A percentile compares a stretch with the other conserved stretches of the same genome.
phyloP scores from a whole-genome alignment of 2,113 vertebrate genomes.

The Ophiodon elongatus region DNA sequence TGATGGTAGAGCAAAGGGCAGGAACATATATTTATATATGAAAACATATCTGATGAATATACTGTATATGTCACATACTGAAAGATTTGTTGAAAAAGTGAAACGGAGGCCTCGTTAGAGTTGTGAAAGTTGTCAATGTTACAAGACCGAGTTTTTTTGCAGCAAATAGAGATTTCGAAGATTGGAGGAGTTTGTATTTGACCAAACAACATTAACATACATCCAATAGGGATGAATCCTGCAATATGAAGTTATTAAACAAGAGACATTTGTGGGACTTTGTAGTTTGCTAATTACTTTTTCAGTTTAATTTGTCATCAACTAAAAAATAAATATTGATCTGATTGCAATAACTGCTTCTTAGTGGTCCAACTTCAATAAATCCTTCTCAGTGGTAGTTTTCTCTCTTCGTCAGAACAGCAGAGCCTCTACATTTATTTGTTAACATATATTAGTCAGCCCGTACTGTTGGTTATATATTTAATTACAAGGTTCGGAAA shows the following conservation, averaged over 20 bases:
- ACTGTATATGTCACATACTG: background rate
- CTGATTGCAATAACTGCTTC: background rate
- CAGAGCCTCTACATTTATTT: background rate
- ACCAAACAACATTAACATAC: background rate
- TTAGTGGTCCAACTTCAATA: background rate
- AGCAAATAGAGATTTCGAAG: background rate
- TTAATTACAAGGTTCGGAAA: constrained; percentile 35
- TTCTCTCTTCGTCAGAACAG: constrained; percentile 2
- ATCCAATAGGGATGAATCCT: background rate
- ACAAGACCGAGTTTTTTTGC: too few species aligned
- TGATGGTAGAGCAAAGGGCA: background rate
- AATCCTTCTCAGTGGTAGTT: background rate
- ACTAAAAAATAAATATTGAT: background rate
- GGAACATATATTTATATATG: background rate
- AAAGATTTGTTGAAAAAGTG: too few species aligned
- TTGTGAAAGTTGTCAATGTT: background rate
- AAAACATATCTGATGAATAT: background rate
- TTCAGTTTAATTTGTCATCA: background rate
- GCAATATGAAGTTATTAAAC: background rate
- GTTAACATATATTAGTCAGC: constrained; percentile 11
- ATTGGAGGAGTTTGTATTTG: background rate
- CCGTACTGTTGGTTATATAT: constrained; percentile 12
- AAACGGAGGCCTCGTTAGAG: too few species aligned
- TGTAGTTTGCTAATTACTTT: background rate
- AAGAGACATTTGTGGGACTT: background rate